A percentile compares a stretch with the other conserved stretches of the same genome.
phyloP scores from a whole-genome alignment of 2,888 invertebrate genomes.

The Andrena praecox region DNA sequence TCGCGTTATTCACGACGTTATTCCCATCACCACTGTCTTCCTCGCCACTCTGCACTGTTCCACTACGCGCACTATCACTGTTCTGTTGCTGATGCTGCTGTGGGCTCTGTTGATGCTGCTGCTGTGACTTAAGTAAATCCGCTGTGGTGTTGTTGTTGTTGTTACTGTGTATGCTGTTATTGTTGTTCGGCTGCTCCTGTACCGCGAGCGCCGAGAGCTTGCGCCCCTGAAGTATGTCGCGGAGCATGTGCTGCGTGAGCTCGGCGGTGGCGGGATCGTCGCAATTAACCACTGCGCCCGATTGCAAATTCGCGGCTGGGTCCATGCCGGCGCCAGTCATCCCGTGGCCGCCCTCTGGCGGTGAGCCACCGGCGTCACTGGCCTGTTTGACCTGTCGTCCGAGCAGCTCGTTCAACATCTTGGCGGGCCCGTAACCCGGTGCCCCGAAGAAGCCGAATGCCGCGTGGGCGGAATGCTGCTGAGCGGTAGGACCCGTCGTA shows the following conservation, averaged over 20 bases:
- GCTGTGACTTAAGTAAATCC: conserved; percentile 85
- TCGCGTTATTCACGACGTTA: conserved; percentile 79
- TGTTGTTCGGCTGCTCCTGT: conserved; percentile 88
- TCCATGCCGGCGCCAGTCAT: conserved; percentile 85
- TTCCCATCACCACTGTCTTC: conserved; percentile 83
- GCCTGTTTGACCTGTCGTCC: conserved; percentile 92
- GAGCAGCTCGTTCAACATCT: conserved; percentile 96
- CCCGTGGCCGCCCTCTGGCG: conserved; percentile 85
- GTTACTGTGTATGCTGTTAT: conserved; percentile 84
- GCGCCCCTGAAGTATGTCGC: conserved; percentile 95
- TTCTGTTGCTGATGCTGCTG: conserved; percentile 77
- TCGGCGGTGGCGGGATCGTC: conserved; percentile 86
- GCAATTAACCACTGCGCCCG: conserved; percentile 87
- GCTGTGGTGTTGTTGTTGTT: conserved; percentile 86
- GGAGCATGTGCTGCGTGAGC: conserved; percentile 93
- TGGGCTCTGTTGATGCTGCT: conserved; percentile 85
- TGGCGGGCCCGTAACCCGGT: conserved; percentile 94
- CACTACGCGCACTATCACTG: conserved; percentile 84
- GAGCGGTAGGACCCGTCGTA: conserved; percentile 85
- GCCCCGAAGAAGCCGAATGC: conserved; percentile 92
- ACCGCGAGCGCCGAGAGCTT: conserved; percentile 92
- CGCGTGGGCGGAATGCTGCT: conserved; percentile 88
- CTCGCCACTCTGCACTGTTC: conserved; percentile 84
- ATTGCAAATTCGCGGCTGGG: conserved; percentile 81
- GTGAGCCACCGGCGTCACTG: conserved; percentile 87